Conservation (phyloP, 2,797 vertebrate genomes). For the Babyrousa celebensis region DNA sequence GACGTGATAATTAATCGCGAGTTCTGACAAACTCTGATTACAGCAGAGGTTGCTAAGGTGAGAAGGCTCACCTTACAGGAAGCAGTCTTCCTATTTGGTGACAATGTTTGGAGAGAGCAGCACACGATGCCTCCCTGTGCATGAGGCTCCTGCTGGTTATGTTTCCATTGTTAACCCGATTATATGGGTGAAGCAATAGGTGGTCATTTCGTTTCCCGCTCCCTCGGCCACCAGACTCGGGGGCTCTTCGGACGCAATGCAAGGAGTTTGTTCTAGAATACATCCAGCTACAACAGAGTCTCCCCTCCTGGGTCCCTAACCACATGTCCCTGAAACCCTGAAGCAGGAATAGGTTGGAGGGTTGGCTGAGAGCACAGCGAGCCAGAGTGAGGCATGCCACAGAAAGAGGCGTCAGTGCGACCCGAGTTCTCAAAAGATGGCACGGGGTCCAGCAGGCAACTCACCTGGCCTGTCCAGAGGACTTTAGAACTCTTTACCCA, state of each 20-base stretch:
- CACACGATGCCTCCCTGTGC: slow-evolving; percentile 12
- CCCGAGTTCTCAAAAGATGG: neutral
- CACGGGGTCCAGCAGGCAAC: neutral
- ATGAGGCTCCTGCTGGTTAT: slow-evolving; percentile 1
- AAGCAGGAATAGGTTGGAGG: neutral
- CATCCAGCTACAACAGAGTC: too few species aligned
- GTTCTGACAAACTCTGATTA: neutral
- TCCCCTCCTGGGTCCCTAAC: neutral
- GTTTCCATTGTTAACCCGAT: slow-evolving; percentile 75
- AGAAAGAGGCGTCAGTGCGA: neutral
- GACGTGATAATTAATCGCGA: neutral
- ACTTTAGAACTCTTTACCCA: neutral
- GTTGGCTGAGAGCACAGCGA: neutral
- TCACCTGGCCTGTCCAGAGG: neutral
- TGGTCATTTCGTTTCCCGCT: slow-evolving; percentile 27
- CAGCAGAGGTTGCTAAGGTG: slow-evolving; percentile 42
- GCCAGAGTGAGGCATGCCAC: neutral
- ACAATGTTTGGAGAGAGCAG: slow-evolving; percentile 22
- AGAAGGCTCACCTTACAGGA: neutral
- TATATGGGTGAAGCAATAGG: neutral
- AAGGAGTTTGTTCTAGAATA: neutral
- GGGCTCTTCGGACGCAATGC: neutral
- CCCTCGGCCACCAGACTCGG: neutral
- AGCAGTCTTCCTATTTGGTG: slow-evolving; percentile 17
- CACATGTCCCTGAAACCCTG: neutral